These are phyloP conservation scores for Brachystomella parvula DNA, from an alignment of 1,140 invertebrate species.

Conservation along the genomic window DNA sequence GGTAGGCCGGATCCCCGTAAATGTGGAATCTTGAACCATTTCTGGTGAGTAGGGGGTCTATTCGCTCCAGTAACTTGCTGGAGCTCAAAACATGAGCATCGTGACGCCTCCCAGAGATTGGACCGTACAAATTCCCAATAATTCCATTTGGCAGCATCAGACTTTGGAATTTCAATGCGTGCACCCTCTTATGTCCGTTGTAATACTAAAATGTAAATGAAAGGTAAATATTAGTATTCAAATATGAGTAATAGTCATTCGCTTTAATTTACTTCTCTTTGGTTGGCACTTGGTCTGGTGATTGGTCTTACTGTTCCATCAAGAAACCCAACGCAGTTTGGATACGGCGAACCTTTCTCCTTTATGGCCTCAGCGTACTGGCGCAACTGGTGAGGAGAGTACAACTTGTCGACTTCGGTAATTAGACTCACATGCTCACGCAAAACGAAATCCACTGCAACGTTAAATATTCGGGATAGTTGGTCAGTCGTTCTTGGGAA, in stretches of 20 bases:
- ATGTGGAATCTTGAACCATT: background rate
- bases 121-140: background rate
- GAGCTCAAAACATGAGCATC: background rate
- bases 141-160: background rate
- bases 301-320: conserved; percentile 12
- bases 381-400: background rate
- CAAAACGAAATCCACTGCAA: background rate
- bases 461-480: background rate
- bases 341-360: background rate
- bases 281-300: background rate
- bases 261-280: conserved; percentile 1
- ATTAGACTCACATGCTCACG: background rate
- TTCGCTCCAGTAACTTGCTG: background rate
- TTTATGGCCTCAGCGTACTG: background rate
- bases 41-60: background rate
- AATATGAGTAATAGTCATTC: background rate
- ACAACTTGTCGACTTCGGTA: background rate
- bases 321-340: conserved; percentile 2
- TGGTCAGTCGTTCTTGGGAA: background rate
- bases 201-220: background rate
- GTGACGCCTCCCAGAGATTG: background rate
- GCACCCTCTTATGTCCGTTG: conserved; percentile 18
- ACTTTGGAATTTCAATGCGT: conserved; percentile 17
- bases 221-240: background rate
- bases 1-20: conserved; percentile 7